Evolutionary conservation across 2,113 vertebrate species (phyloP), one percentile per base, ranked within the genome.

Genomic region (Apistogramma diplotaenia): DNA sequence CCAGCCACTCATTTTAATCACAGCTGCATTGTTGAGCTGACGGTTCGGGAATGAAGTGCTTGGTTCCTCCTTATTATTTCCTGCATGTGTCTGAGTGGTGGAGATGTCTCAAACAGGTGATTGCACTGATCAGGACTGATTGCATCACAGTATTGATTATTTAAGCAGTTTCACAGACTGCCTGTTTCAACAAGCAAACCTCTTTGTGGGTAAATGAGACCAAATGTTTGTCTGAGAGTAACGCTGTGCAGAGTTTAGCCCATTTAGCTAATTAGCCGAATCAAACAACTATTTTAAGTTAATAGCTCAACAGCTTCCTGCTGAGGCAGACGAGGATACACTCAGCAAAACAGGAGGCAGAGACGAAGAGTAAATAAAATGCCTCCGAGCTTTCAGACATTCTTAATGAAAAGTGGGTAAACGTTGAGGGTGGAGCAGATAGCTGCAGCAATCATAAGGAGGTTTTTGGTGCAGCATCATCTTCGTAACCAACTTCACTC

Each of bases 1-100:
- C 18, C 53, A 59, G 67, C 21, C 65, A 72, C 73, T 74, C 43
- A 70, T 67, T 70, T 74, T 82, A 82, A 85, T 85, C 58, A 78
- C 59, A 37, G 70, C 59, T 25, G 8, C 25, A 43, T 78, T 85
- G 78, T 77, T 11, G 2, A 43, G 43, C 5, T 60, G 82, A 84
- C 8, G 2, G 13, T 65, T 53, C 57, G 51, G 49, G 25, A 73
- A 51, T 76, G 3, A 58, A 73, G 57, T 12, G 43, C 43, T 56
- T 11, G 58, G 58, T 21, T 46, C 0, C 49, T 46, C 6, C 5
- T 33, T 60, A 1, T 60, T 46, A 60, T 85, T 76, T 25, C 27
- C 57, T 51, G 25, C 18, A 51, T 70, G 43, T 70, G 16, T 70
- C 25, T 70, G 65, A 51, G 40, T n/a, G 43, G 1, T 70, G 18